Base-by-base conservation (phyloP, 1,140 invertebrate genomes). In the Danaus melanippus region DNA sequence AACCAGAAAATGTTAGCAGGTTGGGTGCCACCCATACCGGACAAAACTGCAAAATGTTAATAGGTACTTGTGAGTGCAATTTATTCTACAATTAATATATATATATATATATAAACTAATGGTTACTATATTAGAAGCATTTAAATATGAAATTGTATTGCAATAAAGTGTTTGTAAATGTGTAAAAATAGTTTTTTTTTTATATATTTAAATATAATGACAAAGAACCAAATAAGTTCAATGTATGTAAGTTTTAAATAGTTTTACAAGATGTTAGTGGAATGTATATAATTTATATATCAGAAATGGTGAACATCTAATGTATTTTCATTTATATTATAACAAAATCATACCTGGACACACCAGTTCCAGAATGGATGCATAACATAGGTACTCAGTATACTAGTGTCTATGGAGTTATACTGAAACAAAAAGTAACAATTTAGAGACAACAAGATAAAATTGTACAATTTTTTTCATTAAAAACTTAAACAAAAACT, bases 301-400 rank as follows among this genome's bases (percentile, higher is more conserved):
- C 21, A 32, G 21, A 32, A 32, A 32, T 32, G 21, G 0, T 32
- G 21, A 5, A 32, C 6, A 32, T 32, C 5, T 32, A 32, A 32
- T 7, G 21, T 32, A 32, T 32, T 32, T 32, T 32, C 2, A 32
- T 32, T 32, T 32, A 32, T 32, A 32, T 32, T 32, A 32, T 43
- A 12, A 77, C 84, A 55, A 32, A 78, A 86, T 85, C 21, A 32
- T 90, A 98, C 97, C 91, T 97, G 90, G 9, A 99, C 96, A 63
- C 96, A 91, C 89, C 91, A 91, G 79, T 99, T 96, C 97, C 97
- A 99, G 87, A 98, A 98, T 21, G 97, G 97, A 82, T 99, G 97
- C 95, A 97, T 98, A 70, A 98, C 91, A 92, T 98, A 98, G 53
- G 94, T 94, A 77, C 96, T 97, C 9, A 99, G 88, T 46, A 96